Base-by-base conservation (phyloP, 2,113 vertebrate species). In the Thalassarche chlororhynchos region DNA sequence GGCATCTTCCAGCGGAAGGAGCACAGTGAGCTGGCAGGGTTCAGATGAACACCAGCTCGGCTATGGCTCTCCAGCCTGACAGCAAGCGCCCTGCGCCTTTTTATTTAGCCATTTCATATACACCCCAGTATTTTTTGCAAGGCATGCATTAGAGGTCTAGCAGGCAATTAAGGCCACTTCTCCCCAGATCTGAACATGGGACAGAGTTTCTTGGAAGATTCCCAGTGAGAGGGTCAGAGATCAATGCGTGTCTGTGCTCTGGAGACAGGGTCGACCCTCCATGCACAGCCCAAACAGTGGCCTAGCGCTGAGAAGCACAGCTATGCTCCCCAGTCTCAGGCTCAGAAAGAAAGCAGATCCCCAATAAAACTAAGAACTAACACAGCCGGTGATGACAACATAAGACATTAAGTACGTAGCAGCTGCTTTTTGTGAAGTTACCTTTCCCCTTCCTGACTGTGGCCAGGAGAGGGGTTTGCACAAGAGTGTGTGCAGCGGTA, bases 401-500 rank as follows among this genome's bases (percentile, higher is more conserved):
- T 2, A 7, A 65, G 21, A 51, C 0, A 3, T 42, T 32, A 83
- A 79, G 55, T 28, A 11, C 13, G 17, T 18, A 36, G n/a, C 12
- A 78, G 17, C 34, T 71, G 58, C 13, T 78, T 60, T 75, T 51
- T 1, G 0, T 58, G n/a, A 81, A 78, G 14, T 23, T 24, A 70
- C 0, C 9, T 42, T 28, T 82, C n/a, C 20, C 25, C 10, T 60
- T 91, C 51, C 77, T 32, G 21, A 12, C 20, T 26, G 42, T 31
- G 29, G 14, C 12, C 76, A 49, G 71, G 23, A 61, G 57, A 74
- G 6, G 7, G 5, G 6, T 64, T 89, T 81, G 26, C 32, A 42
- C 47, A 76, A 49, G 25, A 64, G 3, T 0, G 0, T 6, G 8
- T 40, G 66, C n/a, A 87, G 46, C 1, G 2, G 32, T 29, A 82